These are phyloP conservation scores for Penaeus chinensis DNA, from an alignment of 1,140 invertebrate genomes.

Conservation along the genomic window DNA sequence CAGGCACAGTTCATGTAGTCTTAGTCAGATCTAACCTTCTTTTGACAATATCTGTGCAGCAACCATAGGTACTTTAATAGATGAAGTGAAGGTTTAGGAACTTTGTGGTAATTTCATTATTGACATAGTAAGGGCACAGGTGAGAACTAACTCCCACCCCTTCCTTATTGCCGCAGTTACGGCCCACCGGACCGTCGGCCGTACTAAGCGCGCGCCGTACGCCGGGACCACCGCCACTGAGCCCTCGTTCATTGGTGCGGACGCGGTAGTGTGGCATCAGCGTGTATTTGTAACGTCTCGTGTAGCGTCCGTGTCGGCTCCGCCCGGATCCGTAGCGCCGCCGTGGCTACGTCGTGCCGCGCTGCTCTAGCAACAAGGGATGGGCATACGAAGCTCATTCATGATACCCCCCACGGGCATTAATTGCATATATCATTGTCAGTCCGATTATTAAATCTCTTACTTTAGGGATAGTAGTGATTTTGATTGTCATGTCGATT, in stretches of 20 bases:
- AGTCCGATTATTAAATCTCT: constrained; percentile 25
- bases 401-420: constrained; percentile 37
- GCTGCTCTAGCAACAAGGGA: constrained; percentile 42
- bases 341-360: constrained; percentile 50
- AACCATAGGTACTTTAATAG: no score
- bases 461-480: no score
- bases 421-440: constrained; percentile 40
- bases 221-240: constrained; percentile 39
- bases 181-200: constrained; percentile 54
- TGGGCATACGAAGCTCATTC: constrained; percentile 37
- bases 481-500: no score
- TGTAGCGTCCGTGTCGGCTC: constrained; percentile 43
- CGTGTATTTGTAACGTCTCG: constrained; percentile 43
- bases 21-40: no score
- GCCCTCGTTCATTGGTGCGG: constrained; percentile 34
- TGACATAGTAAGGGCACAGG: constrained; percentile 22
- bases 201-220: constrained; percentile 44
- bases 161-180: constrained; percentile 55
- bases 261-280: constrained; percentile 51
- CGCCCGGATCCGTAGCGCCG: constrained; percentile 39
- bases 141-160: constrained; percentile 50
- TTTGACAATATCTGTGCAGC: no score
- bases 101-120: no score
- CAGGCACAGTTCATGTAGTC: no score
- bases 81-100: no score